Conservation (phyloP, 2,113 vertebrate species). For the Siniperca knerii region DNA sequence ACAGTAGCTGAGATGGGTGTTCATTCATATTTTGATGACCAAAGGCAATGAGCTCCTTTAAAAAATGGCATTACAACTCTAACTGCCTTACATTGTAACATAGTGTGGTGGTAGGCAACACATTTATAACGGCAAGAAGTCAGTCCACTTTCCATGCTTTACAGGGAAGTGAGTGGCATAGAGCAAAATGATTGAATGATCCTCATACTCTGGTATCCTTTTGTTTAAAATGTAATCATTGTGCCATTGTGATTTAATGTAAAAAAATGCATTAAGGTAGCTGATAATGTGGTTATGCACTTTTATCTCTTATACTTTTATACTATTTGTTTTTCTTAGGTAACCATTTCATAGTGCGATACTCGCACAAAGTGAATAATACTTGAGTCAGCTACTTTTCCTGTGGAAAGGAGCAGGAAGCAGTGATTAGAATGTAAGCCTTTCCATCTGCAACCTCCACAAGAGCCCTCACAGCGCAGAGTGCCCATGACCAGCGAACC, state of each 20-base stretch:
- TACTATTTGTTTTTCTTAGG: slow-evolving; percentile 40
- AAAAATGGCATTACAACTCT: neutral
- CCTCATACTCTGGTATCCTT: neutral
- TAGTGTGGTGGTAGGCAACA: neutral
- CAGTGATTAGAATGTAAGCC: slow-evolving; percentile 61
- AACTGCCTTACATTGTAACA: neutral
- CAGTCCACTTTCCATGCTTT: neutral
- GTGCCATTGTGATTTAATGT: neutral
- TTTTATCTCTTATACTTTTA: neutral
- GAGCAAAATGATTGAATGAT: neutral
- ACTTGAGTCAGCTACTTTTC: slow-evolving; percentile 33
- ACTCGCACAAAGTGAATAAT: slow-evolving; percentile 22
- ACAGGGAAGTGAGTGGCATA: neutral
- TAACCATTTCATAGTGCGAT: slow-evolving; percentile 12
- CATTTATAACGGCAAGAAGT: neutral
- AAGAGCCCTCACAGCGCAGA: slow-evolving; percentile 50
- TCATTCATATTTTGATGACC: slow-evolving; percentile 11
- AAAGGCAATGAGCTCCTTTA: neutral
- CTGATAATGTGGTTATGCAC: neutral
- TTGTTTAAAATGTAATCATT: slow-evolving; percentile 3
- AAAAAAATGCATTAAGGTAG: neutral
- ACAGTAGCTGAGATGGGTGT: neutral
- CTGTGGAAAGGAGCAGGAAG: slow-evolving; percentile 56
- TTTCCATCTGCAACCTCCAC: slow-evolving; percentile 57
- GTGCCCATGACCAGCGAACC: slow-evolving; percentile 20